Evolutionary conservation across 2,113 vertebrate species (phyloP).

Genomic region (Sebastes schlegelii): DNA sequence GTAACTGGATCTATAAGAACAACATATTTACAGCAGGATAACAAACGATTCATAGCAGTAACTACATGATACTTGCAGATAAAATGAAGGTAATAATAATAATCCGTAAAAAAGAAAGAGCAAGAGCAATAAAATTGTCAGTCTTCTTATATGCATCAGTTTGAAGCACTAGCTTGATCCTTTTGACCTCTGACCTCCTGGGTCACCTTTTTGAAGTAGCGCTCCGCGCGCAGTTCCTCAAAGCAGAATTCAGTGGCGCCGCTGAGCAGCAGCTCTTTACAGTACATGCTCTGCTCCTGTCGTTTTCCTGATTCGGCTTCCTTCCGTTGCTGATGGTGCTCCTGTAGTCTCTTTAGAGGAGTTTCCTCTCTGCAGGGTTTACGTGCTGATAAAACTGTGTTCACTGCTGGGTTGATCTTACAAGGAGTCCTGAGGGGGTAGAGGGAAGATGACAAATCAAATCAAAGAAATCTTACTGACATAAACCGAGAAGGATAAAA

Average conservation of each 20-base stretch:
- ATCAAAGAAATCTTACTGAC: background rate
- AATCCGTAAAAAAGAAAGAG: background rate
- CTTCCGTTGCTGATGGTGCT: conserved; percentile 85
- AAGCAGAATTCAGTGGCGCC: conserved; percentile 94
- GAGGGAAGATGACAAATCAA: background rate
- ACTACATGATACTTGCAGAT: conserved; percentile 20
- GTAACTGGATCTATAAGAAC: background rate
- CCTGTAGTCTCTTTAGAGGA: conserved; percentile 90
- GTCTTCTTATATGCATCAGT: conserved; percentile 15
- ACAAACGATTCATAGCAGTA: conserved; percentile 9
- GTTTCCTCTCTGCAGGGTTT: conserved; percentile 90
- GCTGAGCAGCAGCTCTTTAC: conserved; percentile 92
- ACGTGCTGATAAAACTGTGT: conserved; percentile 87
- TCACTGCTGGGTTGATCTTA: conserved; percentile 94
- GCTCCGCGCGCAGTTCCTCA: conserved; percentile 94
- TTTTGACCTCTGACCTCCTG: conserved; percentile 73
- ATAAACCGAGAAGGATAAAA: background rate
- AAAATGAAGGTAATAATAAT: background rate
- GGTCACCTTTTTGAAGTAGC: conserved; percentile 87
- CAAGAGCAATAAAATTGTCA: background rate
- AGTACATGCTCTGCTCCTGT: conserved; percentile 92
- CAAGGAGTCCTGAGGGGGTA: conserved; percentile 90
- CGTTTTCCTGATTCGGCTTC: conserved; percentile 82
- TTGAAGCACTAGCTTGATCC: conserved; percentile 8
- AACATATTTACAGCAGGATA: conserved; percentile 40